phyloP scores from a whole-genome alignment of 35 echinoderm and acorn worm species.

The Ophioderma brevispina region DNA sequence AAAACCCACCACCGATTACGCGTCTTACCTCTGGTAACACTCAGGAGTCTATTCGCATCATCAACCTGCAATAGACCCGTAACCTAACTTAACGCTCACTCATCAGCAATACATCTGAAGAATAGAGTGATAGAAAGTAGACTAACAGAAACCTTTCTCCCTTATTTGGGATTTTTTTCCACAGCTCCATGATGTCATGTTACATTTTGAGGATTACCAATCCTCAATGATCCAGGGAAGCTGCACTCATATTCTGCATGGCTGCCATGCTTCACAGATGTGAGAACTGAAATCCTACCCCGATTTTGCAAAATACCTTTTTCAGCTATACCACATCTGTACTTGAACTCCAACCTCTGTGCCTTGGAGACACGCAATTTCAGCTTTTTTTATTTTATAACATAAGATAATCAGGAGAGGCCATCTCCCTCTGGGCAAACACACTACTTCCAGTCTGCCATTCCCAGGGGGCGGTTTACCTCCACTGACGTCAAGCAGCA shows the following conservation, averaged over 20 bases:
- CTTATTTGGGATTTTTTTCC: too few species aligned
- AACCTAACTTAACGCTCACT: too few species aligned
- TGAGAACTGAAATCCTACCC: background rate
- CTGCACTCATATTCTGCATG: background rate
- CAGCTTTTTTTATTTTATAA: background rate
- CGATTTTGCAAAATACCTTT: background rate
- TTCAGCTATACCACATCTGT: background rate
- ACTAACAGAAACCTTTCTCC: too few species aligned
- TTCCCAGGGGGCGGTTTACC: background rate
- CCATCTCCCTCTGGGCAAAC: background rate
- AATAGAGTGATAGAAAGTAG: too few species aligned
- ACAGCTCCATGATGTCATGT: too few species aligned
- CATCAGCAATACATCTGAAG: too few species aligned
- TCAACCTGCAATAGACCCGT: too few species aligned
- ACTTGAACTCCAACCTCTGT: background rate
- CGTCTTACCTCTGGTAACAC: too few species aligned
- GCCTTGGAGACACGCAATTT: background rate
- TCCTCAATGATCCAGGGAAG: too few species aligned
- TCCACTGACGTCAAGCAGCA: background rate
- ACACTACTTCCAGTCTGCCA: background rate
- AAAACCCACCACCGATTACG: too few species aligned
- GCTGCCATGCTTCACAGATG: background rate
- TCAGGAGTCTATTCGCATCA: too few species aligned
- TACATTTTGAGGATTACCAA: too few species aligned
- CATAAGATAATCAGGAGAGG: background rate